Base-by-base conservation (phyloP, 2,888 invertebrate genomes). In the Terebella lapidaria region DNA sequence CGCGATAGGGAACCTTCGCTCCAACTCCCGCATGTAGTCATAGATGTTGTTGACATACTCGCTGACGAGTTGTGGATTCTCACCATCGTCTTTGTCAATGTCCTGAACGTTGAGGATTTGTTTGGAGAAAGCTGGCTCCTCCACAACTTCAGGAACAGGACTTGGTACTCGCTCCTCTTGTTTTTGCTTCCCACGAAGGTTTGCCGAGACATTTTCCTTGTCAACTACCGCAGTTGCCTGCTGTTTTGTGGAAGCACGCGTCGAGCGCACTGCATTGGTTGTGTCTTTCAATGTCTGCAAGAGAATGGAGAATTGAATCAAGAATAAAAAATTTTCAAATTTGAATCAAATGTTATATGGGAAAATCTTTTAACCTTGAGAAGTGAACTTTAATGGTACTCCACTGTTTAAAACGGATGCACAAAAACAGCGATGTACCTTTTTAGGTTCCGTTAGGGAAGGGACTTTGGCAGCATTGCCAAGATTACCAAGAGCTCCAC, bases 11-110 rank as follows among this genome's bases (percentile, higher is more conserved):
- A 86, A 88, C 67, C 86, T 84, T 18, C 77, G 83, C 81, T 95
- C 95, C 63, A 94, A 79, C 54, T 85, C 81, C 66, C 86, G 86
- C 74, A 95, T 84, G 81, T 95, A 92, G 22, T 83, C 82, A 76
- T 92, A 94, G 75, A 96, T 95, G 71, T 95, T 94, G 67, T 90
- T 89, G 30, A 90, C 89, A 78, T 94, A 95, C 69, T 89, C 88
- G 20, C 89, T 86, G 75, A 92, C 89, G 70, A 92, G 84, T 69
- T 89, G 84, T 2, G 91, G 89, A 79, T 91, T 91, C 51, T 86
- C 84, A 46, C 82, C 84, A 74, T 91, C 90, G 54, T 86, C 85
- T 74, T 74, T 75, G 73, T 93, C 93, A 76, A 92, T 90, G 71
- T 91, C 87, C 1, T 46, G 45, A 18, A 64, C 55, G 0, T 53